phyloP scores from a whole-genome alignment of 2,888 invertebrate species.

The Autographa gamma region DNA sequence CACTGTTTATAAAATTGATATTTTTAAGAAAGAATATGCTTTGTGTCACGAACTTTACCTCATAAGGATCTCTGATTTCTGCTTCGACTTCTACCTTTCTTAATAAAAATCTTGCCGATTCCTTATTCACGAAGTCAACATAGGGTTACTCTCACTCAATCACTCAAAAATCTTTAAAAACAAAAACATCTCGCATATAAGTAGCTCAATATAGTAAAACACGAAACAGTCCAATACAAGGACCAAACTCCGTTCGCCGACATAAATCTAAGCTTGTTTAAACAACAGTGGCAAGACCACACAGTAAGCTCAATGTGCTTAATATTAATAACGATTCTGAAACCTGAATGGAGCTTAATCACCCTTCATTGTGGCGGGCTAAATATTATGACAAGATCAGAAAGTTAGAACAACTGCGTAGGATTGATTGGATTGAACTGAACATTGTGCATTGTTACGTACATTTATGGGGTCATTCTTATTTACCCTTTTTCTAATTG shows the following conservation, averaged over 20 bases:
- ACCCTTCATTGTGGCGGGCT: constrained; percentile 46
- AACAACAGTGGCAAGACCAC: constrained; percentile 64
- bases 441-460: constrained; percentile 6
- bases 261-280: constrained; percentile 45
- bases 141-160: background rate
- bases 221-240: background rate
- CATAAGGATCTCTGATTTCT: too few species aligned
- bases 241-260: constrained; percentile 29
- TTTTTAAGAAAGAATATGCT: too few species aligned
- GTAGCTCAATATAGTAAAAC: background rate
- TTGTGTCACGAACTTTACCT: too few species aligned
- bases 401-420: constrained; percentile 32
- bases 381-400: constrained; percentile 49
- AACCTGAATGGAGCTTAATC: constrained; percentile 54
- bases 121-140: too few species aligned
- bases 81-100: too few species aligned
- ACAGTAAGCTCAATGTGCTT: constrained; percentile 50
- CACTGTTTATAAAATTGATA: too few species aligned
- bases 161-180: background rate
- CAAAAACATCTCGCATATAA: background rate
- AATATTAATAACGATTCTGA: constrained; percentile 51
- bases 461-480: background rate
- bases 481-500: background rate
- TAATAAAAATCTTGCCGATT: too few species aligned
- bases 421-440: constrained; percentile 26